A percentile compares a stretch with the other conserved stretches of the same genome.
Conservation (phyloP, 2,888 invertebrate genomes). For the Drosophila fulvimacula region DNA sequence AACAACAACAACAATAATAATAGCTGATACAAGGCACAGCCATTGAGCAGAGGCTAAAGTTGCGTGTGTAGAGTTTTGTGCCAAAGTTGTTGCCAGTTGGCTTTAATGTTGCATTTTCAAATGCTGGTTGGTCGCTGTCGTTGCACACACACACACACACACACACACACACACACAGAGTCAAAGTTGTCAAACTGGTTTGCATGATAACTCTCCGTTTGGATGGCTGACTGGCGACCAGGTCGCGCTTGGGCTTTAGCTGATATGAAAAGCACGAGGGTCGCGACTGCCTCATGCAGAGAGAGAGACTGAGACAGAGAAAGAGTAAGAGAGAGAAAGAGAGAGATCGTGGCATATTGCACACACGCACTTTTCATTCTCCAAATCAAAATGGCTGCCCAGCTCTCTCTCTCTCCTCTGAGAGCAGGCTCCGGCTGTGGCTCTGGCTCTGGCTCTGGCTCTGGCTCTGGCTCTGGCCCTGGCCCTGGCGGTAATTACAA, state of each 20-base stretch:
- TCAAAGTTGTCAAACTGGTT: constrained; percentile 75
- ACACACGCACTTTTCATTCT: constrained; percentile 58
- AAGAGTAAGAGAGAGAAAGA: not conserved
- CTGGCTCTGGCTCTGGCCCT: constrained; percentile 1
- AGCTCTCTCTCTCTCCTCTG: constrained; percentile 2
- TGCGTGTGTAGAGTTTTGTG: constrained; percentile 69
- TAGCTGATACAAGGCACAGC: constrained; percentile 29
- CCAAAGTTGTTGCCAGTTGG: constrained; percentile 71
- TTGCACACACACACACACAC: constrained; percentile 50
- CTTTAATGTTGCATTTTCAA: constrained; percentile 78
- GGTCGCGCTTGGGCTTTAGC: constrained; percentile 71
- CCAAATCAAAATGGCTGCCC: constrained; percentile 55
- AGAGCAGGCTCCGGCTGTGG: too few species aligned
- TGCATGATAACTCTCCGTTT: constrained; percentile 65
- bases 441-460: constrained; percentile 10
- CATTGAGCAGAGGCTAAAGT: constrained; percentile 41
- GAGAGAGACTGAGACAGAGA: too few species aligned
- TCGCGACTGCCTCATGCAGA: constrained; percentile 32
- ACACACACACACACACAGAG: constrained; percentile 10
- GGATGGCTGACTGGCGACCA: constrained; percentile 61
- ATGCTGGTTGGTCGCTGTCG: constrained; percentile 72
- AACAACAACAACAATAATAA: not conserved
- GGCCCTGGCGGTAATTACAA: constrained; percentile 43
- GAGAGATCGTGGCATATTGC: constrained; percentile 60
- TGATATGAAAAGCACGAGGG: constrained; percentile 71